phyloP scores from a whole-genome alignment of 2,113 vertebrate species.

The Python bivittatus region DNA sequence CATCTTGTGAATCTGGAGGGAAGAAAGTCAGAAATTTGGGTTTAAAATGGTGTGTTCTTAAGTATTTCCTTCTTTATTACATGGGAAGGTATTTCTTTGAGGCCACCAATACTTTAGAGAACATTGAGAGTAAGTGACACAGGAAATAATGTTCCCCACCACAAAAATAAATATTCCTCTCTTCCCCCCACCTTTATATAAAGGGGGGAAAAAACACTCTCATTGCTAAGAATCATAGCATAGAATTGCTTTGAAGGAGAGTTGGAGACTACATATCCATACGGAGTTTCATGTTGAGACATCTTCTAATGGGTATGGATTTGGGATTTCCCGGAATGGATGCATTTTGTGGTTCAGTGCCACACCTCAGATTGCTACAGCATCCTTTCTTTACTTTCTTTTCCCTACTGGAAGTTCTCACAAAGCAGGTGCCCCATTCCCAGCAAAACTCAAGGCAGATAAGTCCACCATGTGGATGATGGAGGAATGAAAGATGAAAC shows the following conservation, averaged over 20 bases:
- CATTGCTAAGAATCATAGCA: slow-evolving; percentile 21
- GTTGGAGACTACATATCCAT: neutral
- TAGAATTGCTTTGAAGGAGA: slow-evolving; percentile 4
- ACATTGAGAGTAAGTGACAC: neutral
- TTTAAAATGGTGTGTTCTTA: slow-evolving; percentile 35
- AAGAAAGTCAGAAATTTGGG: slow-evolving; percentile 42
- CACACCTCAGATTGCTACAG: neutral
- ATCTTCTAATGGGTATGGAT: neutral
- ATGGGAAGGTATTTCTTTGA: neutral
- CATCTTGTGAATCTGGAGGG: slow-evolving; percentile 95
- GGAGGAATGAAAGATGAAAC: neutral
- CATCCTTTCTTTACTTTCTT: neutral
- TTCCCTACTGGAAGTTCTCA: too few species aligned
- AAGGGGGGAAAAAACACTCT: too few species aligned
- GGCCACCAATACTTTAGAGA: neutral
- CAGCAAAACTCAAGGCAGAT: neutral
- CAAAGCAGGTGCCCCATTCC: neutral
- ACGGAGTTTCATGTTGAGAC: neutral
- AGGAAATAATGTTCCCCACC: neutral
- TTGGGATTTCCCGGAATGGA: neutral
- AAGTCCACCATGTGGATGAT: neutral
- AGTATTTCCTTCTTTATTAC: neutral
- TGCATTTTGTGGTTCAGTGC: neutral
- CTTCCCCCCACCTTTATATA: neutral
- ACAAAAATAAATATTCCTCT: neutral